Evolutionary conservation across 1,140 invertebrate species (phyloP), one percentile per base, ranked within the genome.

Genomic region (Drosophila persimilis): DNA sequence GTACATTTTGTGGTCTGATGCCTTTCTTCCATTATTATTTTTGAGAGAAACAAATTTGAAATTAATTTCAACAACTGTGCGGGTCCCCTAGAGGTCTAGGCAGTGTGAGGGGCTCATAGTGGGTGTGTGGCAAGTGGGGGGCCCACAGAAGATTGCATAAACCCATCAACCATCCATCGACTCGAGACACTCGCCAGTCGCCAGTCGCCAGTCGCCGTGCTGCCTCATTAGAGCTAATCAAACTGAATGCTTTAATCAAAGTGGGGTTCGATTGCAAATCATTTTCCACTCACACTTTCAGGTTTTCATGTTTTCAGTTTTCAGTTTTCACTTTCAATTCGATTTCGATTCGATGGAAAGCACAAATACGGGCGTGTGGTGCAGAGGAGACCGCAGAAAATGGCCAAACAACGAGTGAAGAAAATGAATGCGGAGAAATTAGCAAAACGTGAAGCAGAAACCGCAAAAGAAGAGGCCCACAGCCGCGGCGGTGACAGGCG

Each of bases 211-310:
- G 24, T 26, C 24, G 24, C 8, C 8, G 29, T 1, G 35, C 35
- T 52, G 62, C 35, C 52, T 80, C 65, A 84, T 84, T 84, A 85
- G 76, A 80, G 65, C 55, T 84, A 84, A 83, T 83, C 75, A 75
- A 72, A 62, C 59, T 76, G 76, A 85, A 76, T 85, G 72, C 64
- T 75, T 54, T 60, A 79, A 84, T 83, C 80, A 84, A 71, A 79
- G 80, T 72, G 80, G 35, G 35, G 79, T 83, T 83, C 75, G 75
- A 61, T 56, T 62, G 72, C 54, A 75, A 84, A 84, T 73, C 76
- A 85, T 75, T 85, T 84, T 76, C 43, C 44, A 85, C 80, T 83
- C 80, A 85, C 80, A 84, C 80, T 84, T 85, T 84, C 80, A 64
- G 74, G 62, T 80, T 80, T 20, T 83, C 80, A 67, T 70, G 65